These are phyloP conservation scores for Gasterosteus aculeatus DNA, from an alignment of 2,113 vertebrate species.

Conservation along the genomic window DNA sequence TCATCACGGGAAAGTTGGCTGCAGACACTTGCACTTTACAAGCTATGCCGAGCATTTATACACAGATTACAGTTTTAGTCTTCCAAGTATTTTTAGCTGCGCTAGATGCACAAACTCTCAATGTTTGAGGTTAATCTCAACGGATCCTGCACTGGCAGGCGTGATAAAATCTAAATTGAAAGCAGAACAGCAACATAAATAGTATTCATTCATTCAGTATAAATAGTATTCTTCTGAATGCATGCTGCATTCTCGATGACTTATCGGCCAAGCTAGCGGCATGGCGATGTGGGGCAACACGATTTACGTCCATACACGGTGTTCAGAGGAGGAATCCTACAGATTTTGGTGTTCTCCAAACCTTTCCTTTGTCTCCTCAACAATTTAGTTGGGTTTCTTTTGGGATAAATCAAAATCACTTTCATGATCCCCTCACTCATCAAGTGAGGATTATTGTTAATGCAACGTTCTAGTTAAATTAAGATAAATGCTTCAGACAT, in stretches of 20 bases:
- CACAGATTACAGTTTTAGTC: slow-evolving; percentile 51
- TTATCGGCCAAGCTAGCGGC: background rate
- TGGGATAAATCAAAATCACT: background rate
- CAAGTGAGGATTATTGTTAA: too few relatives aligned
- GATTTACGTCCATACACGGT: background rate
- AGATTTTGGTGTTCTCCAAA: background rate
- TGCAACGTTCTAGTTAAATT: too few relatives aligned
- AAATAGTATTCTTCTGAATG: background rate
- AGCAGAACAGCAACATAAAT: background rate
- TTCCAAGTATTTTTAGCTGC: slow-evolving; percentile 33
- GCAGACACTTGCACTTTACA: slow-evolving; percentile 5
- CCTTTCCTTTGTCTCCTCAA: background rate
- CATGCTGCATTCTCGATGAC: background rate
- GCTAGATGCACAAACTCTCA: slow-evolving; percentile 35
- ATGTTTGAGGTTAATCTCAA: slow-evolving; percentile 33
- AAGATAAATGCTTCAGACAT: background rate
- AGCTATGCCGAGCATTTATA: slow-evolving; percentile 13
- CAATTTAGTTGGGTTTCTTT: background rate
- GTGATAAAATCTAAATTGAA: slow-evolving; percentile 8
- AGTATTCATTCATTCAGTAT: background rate
- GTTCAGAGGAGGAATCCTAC: background rate
- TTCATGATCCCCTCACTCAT: background rate
- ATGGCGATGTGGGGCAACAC: background rate
- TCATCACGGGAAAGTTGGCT: slow-evolving; percentile 13
- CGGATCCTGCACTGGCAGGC: slow-evolving; percentile 11